phyloP scores from a whole-genome alignment of 1,140 invertebrate genomes.

The Mactra quadrangularis region DNA sequence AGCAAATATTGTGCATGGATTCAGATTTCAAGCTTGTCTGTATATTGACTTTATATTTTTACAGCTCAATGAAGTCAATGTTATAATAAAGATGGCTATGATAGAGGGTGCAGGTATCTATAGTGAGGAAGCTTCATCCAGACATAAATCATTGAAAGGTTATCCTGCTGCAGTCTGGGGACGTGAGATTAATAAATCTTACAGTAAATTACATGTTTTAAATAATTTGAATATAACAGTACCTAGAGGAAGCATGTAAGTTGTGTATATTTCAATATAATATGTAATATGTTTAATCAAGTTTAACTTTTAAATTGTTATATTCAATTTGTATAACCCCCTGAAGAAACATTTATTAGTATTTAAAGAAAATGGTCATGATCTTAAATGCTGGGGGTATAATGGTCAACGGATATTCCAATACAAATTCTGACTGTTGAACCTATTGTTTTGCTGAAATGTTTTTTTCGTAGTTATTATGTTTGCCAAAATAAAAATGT shows the following conservation, averaged over 20 bases:
- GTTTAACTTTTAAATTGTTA: not conserved
- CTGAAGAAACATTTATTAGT: not conserved
- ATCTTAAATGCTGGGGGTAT: too few species aligned
- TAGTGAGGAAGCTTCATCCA: too few species aligned
- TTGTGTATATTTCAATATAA: constrained; percentile 72
- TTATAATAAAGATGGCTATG: too few species aligned
- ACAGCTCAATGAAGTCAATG: too few species aligned
- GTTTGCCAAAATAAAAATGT: too few species aligned
- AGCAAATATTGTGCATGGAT: too few species aligned
- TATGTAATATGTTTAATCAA: not conserved
- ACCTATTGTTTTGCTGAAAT: too few species aligned
- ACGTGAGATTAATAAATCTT: constrained; percentile 92
- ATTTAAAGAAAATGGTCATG: too few species aligned
- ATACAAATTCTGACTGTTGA: not conserved
- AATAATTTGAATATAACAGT: constrained; percentile 95
- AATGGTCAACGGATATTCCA: not conserved
- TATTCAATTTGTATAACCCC: not conserved
- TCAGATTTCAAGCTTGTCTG: too few species aligned
- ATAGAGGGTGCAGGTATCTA: too few species aligned
- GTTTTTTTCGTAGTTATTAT: too few species aligned
- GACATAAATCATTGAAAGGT: not conserved
- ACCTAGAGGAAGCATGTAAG: constrained; percentile 95
- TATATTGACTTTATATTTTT: too few species aligned
- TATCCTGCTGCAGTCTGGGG: constrained; percentile 69
- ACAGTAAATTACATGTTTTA: constrained; percentile 93